Base-by-base conservation (phyloP, 2,888 invertebrate genomes). In the Beris morrisii region DNA sequence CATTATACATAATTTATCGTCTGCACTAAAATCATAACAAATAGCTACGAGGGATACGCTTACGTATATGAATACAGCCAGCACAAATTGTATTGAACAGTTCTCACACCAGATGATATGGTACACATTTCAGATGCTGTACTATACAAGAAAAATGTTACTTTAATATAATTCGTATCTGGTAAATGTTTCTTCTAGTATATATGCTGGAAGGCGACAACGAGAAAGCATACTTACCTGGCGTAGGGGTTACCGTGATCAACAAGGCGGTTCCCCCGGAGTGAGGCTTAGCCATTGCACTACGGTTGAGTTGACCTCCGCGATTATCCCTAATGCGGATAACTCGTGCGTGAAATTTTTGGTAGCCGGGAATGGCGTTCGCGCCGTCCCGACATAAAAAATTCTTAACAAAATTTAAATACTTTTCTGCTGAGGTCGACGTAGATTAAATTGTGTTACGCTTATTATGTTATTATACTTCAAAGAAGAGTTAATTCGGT, bases 201-300 rank as follows among this genome's bases (percentile, higher is more conserved):
- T 58, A 58, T 11, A 46, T 11, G 28, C 45, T 7, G 1, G 3
- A 22, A 4, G 2, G 12, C 7, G 58, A 13, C 45, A 38, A 31
- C 13, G 4, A 48, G 59, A 81, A 82, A 80, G 82, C 79, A 82
- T 80, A 85, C 64, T 64, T 64, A 64, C 64, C 64, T 64, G 64
- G 64, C 64, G 56, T 48, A 64, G 64, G 64, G 64, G 64, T 64
- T 64, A 64, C 64, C 64, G 64, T 64, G 64, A 64, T 64, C 64
- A 64, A 45, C 13, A 65, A 85, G 84, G 82, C 85, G 87, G 87
- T 87, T 87, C 85, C 72, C 84, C 86, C 87, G 85, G 85, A 85
- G 82, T 76, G 87, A 88, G 87, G 84, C 86, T 83, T 78, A 81
- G 79, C 83, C 88, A 87, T 88, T 87, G 87, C 87, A 88, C 87